A percentile compares a stretch with the other conserved stretches of the same genome.
phyloP scores from a whole-genome alignment of 2,113 vertebrate species.

The Geococcyx californianus region DNA sequence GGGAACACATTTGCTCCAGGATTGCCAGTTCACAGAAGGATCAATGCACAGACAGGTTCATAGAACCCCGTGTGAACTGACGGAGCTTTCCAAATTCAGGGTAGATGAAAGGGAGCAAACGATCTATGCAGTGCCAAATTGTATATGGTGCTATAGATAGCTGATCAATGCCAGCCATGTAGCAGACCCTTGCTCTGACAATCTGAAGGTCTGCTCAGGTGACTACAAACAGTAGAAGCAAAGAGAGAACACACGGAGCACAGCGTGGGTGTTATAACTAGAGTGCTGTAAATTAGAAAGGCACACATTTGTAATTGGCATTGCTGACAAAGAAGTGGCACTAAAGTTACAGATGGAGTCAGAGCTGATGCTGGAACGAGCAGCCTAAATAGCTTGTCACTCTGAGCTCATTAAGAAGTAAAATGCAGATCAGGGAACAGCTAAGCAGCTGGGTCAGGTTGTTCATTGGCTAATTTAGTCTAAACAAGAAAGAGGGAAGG shows the following conservation, averaged over 20 bases:
- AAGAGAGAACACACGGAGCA: constrained; percentile 66
- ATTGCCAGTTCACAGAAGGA: constrained; percentile 69
- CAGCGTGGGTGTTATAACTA: constrained; percentile 69
- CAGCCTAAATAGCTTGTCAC: constrained; percentile 78
- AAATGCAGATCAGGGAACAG: constrained; percentile 79
- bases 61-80: constrained; percentile 55
- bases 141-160: constrained; percentile 41
- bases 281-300: constrained; percentile 74
- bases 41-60: constrained; percentile 63
- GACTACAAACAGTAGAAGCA: constrained; percentile 63
- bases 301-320: constrained; percentile 76
- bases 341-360: constrained; percentile 78
- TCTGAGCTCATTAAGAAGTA: constrained; percentile 78
- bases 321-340: constrained; percentile 77
- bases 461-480: constrained; percentile 78
- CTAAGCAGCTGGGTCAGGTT: constrained; percentile 78
- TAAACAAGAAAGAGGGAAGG: constrained; percentile 76
- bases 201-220: constrained; percentile 58
- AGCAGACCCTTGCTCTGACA: constrained; percentile 55
- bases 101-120: constrained; percentile 46
- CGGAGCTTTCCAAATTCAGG: constrained; percentile 59
- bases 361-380: constrained; percentile 78
- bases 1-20: constrained; percentile 68
- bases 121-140: constrained; percentile 31
- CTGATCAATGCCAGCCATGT: constrained; percentile 51